Base-by-base conservation (phyloP, 2,888 invertebrate genomes). In the Crepidodera aurea region DNA sequence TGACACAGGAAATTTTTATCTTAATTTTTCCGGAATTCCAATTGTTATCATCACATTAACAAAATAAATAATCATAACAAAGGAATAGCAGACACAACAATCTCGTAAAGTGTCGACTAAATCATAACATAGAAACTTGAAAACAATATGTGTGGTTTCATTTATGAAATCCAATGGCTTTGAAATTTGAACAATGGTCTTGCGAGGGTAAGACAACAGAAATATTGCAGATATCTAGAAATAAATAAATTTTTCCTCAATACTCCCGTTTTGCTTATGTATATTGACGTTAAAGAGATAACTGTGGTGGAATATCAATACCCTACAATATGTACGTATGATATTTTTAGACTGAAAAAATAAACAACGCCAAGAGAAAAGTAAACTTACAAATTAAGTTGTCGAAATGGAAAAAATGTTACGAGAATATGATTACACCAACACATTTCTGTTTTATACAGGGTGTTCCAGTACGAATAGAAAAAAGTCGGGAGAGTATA, bases 311-410 rank as follows among this genome's bases (percentile, higher is more conserved):
- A 46, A 46, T 46, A 50, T 50, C 27, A 32, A 50, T 51, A 51
- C 34, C 18, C 51, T 19, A 37, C 51, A 4, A 51, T 18, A 34
- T 51, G 51, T 37, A 22, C 16, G 37, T 37, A 19, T 51, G 34
- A 16, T 51, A 51, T 51, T 51, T 51, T 51, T 51, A 51, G 37
- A 37, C 12, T 16, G 51, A 34, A 51, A 50, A 34, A 51, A 51
- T 51, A 51, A 51, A 51, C 37, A 51, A 13, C 34, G 6, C 51
- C 37, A 37, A 18, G 37, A 51, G 37, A 13, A 51, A 51, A 48
- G 16, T 48, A 48, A 51, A 19, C 22, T 37, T 29, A 22, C 27
- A 15, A 15, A 25, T 19, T 2, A 12, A 51, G 18, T 50, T 34
- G 16, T 15, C 16, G 8, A 22, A 50, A 50, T 48, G 27, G n/a